Percentiles rank a stretch among this genome's conserved stretches.
Conservation (phyloP, 2,113 vertebrate species). For the Crotophaga sulcirostris region DNA sequence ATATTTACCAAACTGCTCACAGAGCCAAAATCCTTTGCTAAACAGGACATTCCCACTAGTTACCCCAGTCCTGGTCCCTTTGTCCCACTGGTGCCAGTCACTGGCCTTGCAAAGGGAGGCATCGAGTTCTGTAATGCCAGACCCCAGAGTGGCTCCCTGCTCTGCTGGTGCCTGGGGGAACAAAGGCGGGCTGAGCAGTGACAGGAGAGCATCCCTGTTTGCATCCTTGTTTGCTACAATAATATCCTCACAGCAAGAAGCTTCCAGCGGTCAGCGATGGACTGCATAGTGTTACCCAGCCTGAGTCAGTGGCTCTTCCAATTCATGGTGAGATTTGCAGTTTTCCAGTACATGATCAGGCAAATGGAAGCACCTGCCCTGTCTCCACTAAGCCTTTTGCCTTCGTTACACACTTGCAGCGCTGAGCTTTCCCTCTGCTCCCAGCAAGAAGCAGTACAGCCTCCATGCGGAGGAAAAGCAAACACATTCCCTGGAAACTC, state of each 20-base stretch:
- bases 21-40: neutral
- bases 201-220: too few species aligned
- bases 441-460: neutral
- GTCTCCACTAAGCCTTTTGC: neutral
- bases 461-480: neutral
- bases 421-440: neutral
- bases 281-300: fast-evolving
- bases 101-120: neutral
- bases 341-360: neutral
- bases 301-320: neutral
- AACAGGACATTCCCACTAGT: neutral
- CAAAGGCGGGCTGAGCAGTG: neutral
- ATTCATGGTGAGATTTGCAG: fast-evolving
- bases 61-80: neutral
- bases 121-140: fast-evolving
- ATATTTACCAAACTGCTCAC: too few species aligned
- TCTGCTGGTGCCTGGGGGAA: neutral
- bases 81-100: neutral
- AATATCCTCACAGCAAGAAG: neutral
- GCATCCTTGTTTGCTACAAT: neutral
- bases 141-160: neutral
- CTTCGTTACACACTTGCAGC: neutral
- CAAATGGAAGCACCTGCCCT: neutral
- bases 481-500: neutral
- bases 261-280: neutral